Base-by-base conservation (phyloP, 2,888 invertebrate species). In the Hypena proboscidalis region DNA sequence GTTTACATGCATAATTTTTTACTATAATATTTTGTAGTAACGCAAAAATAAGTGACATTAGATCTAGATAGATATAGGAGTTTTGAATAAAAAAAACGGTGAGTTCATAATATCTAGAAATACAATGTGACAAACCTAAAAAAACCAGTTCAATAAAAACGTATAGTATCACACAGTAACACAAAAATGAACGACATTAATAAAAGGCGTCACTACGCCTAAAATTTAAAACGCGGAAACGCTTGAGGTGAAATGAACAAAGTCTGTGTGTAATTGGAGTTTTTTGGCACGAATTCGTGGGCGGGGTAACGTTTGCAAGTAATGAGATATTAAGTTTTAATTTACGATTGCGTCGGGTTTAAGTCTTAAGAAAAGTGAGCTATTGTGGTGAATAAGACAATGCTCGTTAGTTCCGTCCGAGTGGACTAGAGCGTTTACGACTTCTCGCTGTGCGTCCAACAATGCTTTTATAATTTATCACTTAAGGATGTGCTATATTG, bases 241-340 rank as follows among this genome's bases (percentile, higher is more conserved):
- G 14, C 27, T 34, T 6, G 22, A 32, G 27, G 47, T 51, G 52
- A 58, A 67, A 63, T 60, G 34, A 63, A 58, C 46, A 62, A 59
- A 53, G 60, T 58, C 67, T 66, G 66, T 15, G 47, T 65, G 66
- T 58, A 67, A 74, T 72, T 68, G 70, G 58, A 66, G 68, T 73
- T 79, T 83, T 82, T 83, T 83, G 80, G 81, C 82, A 79, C 63
- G 67, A 69, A 70, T 56, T 60, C 64, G 49, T 72, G 69, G 83
- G 83, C 79, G 83, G 75, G 58, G 71, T 70, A 62, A 67, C 62
- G 76, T 74, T 87, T 86, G 90, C 85, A 84, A 88, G 85, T 88
- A 89, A 90, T 85, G 89, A 85, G 85, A 85, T 82, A 88, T 89
- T 84, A 84, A 85, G 76, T 82, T 85, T 81, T 76, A 89, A 89